Evolutionary conservation across 2,888 invertebrate species (phyloP), one percentile per base, ranked within the genome.

Genomic region (Zaprionus obscuricornis): DNA sequence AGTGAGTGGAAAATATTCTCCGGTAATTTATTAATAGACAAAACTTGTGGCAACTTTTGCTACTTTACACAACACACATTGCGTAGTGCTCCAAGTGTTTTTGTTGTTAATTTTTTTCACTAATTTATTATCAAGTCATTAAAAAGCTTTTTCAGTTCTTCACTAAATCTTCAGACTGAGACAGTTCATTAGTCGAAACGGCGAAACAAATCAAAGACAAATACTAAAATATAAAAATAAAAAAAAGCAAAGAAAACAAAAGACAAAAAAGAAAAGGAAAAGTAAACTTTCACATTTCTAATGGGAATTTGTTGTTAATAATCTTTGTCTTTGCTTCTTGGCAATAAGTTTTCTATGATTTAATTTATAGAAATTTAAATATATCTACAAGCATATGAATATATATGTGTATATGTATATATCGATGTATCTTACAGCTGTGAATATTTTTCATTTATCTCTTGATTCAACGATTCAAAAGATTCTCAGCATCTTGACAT

Each of bases 231-330:
- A 31, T 11, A 10, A 20, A 26, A 47, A 7, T 16, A 16, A 36
- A 34, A 47, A 3, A 27, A 36, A 27, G 2, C n/a, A 13, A 37
- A 0, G 7, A 13, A n/a, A 18, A 31, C 45, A 43, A 51, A 27
- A 29, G 51, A 51, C 22, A 50, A 29, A 14, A 29, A 33, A 50
- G 39, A 65, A 70, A 78, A 75, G 72, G 67, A 85, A 78, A 85
- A 83, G 69, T 69, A 39, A 85, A 79, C 85, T 79, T 79, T 79
- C 79, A 83, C 85, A 83, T 79, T 72, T 72, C 62, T 74, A 74
- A 68, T 69, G 66, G 68, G 26, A 14, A 36, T 47, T 58, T 56
- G 45, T 59, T 51, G 42, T 27, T 26, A 29, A 34, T 47, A 33
- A 11, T 57, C 13, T 13, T 45, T 22, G 42, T 55, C 26, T 47